Evolutionary conservation across 1,140 invertebrate species (phyloP).

Genomic region (Drosophila eugracilis): DNA sequence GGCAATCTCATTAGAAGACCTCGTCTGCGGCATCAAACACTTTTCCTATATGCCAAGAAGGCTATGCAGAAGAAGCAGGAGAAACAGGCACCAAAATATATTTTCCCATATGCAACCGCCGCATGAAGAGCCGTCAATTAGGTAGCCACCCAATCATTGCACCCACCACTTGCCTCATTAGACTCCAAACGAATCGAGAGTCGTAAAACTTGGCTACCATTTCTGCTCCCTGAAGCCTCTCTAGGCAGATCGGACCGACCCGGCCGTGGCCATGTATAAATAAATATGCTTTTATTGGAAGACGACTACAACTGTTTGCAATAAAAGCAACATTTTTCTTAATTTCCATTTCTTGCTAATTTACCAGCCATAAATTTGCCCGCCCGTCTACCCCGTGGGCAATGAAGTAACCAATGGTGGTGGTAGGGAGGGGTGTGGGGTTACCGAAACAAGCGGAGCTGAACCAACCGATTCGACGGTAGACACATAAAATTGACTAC

Average conservation of each 20-base stretch:
- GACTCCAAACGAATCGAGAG: slow-evolving; percentile 72
- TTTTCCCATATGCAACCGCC: slow-evolving; percentile 46
- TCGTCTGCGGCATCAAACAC: slow-evolving; percentile 24
- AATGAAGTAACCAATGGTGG: slow-evolving; percentile 1
- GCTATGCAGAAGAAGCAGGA: no score
- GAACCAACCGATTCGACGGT: slow-evolving; percentile 68
- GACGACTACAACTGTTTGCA: slow-evolving; percentile 82
- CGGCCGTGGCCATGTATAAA: slow-evolving; percentile 60
- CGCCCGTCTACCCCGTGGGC: slow-evolving; percentile 48
- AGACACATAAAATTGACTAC: slow-evolving; percentile 83
- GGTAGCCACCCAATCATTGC: slow-evolving; percentile 59
- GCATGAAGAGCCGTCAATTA: slow-evolving; percentile 62
- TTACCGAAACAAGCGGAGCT: slow-evolving; percentile 64
- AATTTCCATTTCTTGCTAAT: slow-evolving; percentile 83
- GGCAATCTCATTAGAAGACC: slow-evolving; percentile 53
- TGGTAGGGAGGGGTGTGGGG: not conserved
- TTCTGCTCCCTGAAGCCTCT: not conserved
- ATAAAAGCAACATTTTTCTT: slow-evolving; percentile 83
- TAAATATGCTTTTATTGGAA: slow-evolving; percentile 81
- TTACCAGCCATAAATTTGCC: slow-evolving; percentile 79
- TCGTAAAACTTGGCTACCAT: slow-evolving; percentile 58
- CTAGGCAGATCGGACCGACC: slow-evolving; percentile 6
- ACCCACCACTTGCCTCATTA: slow-evolving; percentile 74
- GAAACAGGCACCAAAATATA: no score
- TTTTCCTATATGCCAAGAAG: slow-evolving; percentile 5